Percentiles rank a stretch among this genome's conserved stretches.
phyloP scores from a whole-genome alignment of 2,888 invertebrate genomes.

The Cyclophora punctaria region DNA sequence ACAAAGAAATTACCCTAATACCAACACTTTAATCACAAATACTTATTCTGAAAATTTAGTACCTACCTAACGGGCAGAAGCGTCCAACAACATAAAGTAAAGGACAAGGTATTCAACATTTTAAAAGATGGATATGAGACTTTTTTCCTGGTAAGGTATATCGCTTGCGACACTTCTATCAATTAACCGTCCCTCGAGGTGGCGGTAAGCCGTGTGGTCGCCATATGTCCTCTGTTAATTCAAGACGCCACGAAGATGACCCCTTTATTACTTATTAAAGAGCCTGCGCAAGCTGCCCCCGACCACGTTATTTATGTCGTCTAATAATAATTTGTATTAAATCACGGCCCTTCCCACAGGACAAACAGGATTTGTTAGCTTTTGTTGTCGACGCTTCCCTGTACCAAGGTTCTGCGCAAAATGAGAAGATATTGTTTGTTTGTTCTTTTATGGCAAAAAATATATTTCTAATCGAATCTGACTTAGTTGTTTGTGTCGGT shows the following conservation, averaged over 20 bases:
- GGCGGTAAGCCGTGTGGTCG: conserved; percentile 20
- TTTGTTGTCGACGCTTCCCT: conserved; percentile 57
- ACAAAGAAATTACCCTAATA: no score
- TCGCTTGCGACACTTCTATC: conserved; percentile 18
- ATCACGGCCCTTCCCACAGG: conserved; percentile 67
- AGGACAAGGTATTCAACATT: no score
- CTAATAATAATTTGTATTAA: conserved; percentile 76
- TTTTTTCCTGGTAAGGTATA: not conserved
- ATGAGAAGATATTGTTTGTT: conserved; percentile 48
- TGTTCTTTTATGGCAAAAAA: conserved; percentile 41
- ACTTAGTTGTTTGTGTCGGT: conserved; percentile 7
- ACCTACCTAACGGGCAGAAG: no score
- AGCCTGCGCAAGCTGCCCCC: conserved; percentile 53
- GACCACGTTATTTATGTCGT: conserved; percentile 70
- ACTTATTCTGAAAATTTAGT: no score
- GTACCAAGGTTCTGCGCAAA: conserved; percentile 36
- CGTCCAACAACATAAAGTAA: no score
- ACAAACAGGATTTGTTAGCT: conserved; percentile 71
- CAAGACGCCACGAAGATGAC: conserved; percentile 62
- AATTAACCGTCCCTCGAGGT: conserved; percentile 18
- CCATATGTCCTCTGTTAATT: conserved; percentile 65
- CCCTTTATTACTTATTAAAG: conserved; percentile 75
- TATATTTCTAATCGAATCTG: conserved; percentile 22
- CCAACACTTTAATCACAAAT: no score
- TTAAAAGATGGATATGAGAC: no score